Conservation (phyloP, 2,113 vertebrate species). For the Etia nguti region DNA sequence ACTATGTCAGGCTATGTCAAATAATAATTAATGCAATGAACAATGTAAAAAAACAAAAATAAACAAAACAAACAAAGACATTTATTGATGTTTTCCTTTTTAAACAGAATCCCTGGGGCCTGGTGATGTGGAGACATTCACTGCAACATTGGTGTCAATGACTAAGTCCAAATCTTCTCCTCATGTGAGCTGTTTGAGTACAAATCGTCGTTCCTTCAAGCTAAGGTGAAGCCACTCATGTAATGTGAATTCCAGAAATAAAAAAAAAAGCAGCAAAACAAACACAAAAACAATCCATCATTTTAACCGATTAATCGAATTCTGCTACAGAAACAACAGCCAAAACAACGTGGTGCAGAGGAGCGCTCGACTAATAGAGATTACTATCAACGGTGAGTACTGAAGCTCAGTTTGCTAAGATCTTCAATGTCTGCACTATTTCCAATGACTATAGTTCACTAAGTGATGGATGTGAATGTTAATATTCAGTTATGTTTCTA, state of each 20-base stretch:
- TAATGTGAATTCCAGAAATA: background rate
- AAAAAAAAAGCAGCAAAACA: rapidly evolving
- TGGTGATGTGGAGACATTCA: conserved; percentile 47
- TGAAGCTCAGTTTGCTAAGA: background rate
- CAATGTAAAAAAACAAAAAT: background rate
- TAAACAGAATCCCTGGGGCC: conserved; percentile 33
- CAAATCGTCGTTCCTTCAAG: conserved; percentile 39
- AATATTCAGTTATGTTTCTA: background rate
- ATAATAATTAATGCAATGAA: background rate
- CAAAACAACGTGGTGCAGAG: conserved; percentile 30
- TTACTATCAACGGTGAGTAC: conserved; percentile 67
- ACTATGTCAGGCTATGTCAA: background rate
- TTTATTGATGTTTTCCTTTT: background rate
- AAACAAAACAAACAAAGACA: too few relatives aligned
- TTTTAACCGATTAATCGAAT: background rate
- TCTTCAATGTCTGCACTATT: background rate
- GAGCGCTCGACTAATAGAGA: conserved; percentile 64
- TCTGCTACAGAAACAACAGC: conserved; percentile 42
- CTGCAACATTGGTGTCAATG: conserved; percentile 37
- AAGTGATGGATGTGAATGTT: background rate
- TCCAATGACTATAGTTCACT: background rate
- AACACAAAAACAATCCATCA: background rate
- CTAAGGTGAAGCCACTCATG: conserved; percentile 31
- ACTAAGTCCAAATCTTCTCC: conserved; percentile 53
- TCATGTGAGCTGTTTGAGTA: conserved; percentile 42